phyloP scores from a whole-genome alignment of 2,888 invertebrate genomes.

The Rotaria socialis region DNA sequence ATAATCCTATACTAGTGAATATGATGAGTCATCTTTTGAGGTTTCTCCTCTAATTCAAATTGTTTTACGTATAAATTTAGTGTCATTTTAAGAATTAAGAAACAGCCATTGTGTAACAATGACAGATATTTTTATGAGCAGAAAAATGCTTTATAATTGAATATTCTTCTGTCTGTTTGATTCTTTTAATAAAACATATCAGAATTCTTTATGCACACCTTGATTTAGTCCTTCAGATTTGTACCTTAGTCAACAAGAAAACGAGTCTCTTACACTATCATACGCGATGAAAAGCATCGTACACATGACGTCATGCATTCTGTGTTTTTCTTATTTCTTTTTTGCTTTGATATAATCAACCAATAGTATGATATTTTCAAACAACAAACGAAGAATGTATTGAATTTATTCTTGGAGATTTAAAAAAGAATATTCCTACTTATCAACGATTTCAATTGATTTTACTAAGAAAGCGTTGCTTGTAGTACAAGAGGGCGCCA shows the following conservation, averaged over 20 bases:
- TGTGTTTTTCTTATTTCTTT: background rate
- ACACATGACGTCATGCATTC: background rate
- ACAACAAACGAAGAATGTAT: background rate
- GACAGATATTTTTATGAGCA: background rate
- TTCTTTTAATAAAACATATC: no score
- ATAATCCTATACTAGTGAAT: background rate
- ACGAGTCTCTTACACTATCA: background rate
- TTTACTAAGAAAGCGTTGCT: background rate
- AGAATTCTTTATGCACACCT: background rate
- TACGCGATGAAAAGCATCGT: background rate
- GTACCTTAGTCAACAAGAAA: background rate
- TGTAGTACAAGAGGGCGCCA: background rate
- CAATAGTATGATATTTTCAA: background rate
- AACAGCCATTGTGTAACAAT: background rate
- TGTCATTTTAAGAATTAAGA: background rate
- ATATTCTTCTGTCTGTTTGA: background rate
- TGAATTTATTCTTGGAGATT: no score
- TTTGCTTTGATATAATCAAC: background rate
- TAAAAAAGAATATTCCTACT: background rate
- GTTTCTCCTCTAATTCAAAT: background rate
- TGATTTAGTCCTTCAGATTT: background rate
- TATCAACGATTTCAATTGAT: background rate
- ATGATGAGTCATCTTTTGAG: background rate
- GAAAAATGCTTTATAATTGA: background rate
- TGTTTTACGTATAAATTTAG: background rate